Conservation (phyloP, 2,113 vertebrate species). For the Eudyptes chrysolophus region DNA sequence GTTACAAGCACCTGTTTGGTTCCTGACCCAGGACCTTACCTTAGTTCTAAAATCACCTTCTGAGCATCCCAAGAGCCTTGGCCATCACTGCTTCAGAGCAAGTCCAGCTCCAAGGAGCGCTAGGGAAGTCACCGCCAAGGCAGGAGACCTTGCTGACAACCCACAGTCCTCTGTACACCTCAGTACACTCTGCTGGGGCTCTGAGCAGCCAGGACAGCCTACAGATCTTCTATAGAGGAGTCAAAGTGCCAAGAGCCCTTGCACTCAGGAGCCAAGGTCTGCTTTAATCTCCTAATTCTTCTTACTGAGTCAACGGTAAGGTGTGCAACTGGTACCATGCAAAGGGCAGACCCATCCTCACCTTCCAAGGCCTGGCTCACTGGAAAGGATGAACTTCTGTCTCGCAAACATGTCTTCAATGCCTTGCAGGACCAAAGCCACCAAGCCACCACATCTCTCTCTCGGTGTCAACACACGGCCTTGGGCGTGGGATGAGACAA, state of each 20-base stretch:
- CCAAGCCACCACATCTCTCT: not conserved
- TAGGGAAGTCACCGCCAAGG: not conserved
- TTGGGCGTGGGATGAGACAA: not conserved
- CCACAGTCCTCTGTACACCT: fast-evolving
- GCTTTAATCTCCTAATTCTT: not conserved
- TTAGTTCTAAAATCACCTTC: not conserved
- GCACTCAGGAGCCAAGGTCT: not conserved
- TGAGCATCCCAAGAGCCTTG: not conserved
- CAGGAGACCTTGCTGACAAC: not conserved
- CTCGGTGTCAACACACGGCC: not conserved
- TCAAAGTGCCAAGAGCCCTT: not conserved
- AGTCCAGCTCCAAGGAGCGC: not conserved
- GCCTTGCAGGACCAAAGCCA: not conserved
- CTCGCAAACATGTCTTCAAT: not conserved
- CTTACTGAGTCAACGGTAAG: not conserved
- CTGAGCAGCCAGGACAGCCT: not conserved
- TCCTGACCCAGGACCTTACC: not conserved
- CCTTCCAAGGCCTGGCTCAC: not conserved
- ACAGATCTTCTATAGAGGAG: not conserved
- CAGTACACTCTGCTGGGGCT: fast-evolving
- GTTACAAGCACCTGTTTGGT: not conserved
- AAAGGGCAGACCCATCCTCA: not conserved
- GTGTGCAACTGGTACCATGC: not conserved
- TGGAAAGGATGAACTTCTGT: not conserved
- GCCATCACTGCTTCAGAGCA: not conserved